Conservation (phyloP, 2,113 vertebrate genomes). For the Rhea pennata region DNA sequence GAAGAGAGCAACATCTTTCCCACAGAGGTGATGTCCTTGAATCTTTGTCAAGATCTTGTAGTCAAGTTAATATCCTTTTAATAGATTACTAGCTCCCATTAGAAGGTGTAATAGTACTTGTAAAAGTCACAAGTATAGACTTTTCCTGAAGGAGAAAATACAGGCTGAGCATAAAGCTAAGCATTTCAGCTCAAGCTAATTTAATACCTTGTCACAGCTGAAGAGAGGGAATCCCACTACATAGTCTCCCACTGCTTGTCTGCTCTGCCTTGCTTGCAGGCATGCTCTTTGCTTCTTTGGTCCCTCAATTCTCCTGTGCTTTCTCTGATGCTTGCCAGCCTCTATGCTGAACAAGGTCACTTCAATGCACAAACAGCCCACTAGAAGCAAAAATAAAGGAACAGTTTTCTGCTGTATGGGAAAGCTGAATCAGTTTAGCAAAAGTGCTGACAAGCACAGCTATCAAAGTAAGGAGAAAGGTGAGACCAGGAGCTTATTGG, state of each 20-base stretch:
- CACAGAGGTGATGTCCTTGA: not conserved
- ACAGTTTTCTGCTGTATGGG: not conserved
- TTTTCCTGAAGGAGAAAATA: not conserved
- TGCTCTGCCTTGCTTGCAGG: not conserved
- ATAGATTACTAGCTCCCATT: not conserved
- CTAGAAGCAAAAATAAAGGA: not conserved
- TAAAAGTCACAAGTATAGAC: not conserved
- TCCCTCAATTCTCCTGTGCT: not conserved
- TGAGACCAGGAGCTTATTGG: not conserved
- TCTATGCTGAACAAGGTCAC: not conserved
- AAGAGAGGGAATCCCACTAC: not conserved
- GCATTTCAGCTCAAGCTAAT: not conserved
- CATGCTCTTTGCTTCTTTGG: not conserved
- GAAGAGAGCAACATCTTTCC: not conserved
- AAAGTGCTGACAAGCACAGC: not conserved
- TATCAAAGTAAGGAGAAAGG: not conserved
- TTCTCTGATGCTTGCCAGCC: not conserved
- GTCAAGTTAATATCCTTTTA: not conserved
- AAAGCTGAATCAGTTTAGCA: not conserved
- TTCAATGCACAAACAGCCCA: not conserved
- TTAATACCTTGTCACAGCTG: not conserved
- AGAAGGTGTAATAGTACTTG: not conserved
- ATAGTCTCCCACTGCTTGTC: not conserved
- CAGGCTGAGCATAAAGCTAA: not conserved
- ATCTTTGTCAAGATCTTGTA: not conserved